Base-by-base conservation (phyloP, 2,888 invertebrate species). In the Sialis fuliginosa region DNA sequence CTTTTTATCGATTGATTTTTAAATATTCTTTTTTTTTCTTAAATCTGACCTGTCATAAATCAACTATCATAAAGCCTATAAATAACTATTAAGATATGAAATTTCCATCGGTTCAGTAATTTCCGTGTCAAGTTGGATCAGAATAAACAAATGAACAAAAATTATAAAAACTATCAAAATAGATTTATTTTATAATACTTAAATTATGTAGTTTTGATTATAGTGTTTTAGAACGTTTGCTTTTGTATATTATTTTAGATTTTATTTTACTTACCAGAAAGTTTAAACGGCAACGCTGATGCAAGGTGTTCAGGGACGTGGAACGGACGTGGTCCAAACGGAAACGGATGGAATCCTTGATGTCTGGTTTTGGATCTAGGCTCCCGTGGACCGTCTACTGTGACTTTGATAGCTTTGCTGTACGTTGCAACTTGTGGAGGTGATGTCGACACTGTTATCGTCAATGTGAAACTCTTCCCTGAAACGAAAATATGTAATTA, bases 361-460 rank as follows among this genome's bases (percentile, higher is more conserved):
- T 88, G 88, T 51, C 88, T 74, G 54, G 89, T 84, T 75, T 93
- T 93, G 55, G 91, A 92, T 58, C 96, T 70, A 7, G 97, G 96
- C 68, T 97, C 97, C 53, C 98, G 72, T 1, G 98, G 98, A 47
- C 98, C 98, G 62, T 98, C 98, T 51, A 98, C 97, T 2, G 98
- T 98, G 58, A 98, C 96, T 72, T 98, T 98, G 67, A 98, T 98
- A 50, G 96, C 96, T 66, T 96, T 96, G 61, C 79, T 83, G 65
- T 95, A 95, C n/a, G 95, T 90, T 49, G 91, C 89, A 53, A 97
- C 82, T 72, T 96, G 96, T 34, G 92, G 88, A 6, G 97, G 97
- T 44, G 82, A 79, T 49, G 92, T 89, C 54, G 88, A 87, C 60
- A 98, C 79, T 61, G 90, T 88, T 69, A 98, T 97, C 56, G 93